Evolutionary conservation across 2,797 vertebrate genomes (phyloP).

Genomic region (Sibirionetta formosa): DNA sequence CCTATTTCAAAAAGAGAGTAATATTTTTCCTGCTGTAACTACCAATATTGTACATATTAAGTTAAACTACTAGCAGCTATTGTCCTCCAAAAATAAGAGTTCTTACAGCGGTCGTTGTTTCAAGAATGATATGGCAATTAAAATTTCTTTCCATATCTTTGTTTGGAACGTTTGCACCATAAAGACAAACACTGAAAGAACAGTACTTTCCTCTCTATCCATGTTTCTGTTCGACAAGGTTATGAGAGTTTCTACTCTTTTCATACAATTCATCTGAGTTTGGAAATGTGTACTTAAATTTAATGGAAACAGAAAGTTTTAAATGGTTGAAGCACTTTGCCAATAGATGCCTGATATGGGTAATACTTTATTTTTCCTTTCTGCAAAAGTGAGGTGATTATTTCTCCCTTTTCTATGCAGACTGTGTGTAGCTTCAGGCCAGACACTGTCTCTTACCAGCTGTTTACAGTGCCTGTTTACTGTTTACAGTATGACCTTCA

Average conservation of each 20-base stretch:
- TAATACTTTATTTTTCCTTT: background rate
- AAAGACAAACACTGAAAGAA: background rate
- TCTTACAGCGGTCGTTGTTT: background rate
- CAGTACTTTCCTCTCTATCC: background rate
- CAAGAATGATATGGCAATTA: background rate
- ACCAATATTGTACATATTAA: background rate
- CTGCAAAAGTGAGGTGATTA: background rate
- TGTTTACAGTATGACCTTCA: accelerated
- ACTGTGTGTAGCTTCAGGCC: background rate
- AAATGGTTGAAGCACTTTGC: background rate
- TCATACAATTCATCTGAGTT: background rate
- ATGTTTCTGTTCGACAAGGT: background rate
- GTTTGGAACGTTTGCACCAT: background rate
- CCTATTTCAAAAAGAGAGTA: background rate
- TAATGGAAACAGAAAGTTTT: background rate
- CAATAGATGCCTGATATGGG: background rate
- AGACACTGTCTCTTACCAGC: background rate
- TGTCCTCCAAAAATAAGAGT: background rate
- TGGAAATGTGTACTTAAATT: background rate
- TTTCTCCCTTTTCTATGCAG: background rate
- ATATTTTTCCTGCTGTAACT: background rate
- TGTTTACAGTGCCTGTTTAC: background rate
- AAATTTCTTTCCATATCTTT: background rate
- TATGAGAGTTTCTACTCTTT: background rate
- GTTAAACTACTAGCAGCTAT: background rate